A percentile compares a stretch with the other conserved stretches of the same genome.
Evolutionary conservation across 2,797 vertebrate species (phyloP).

Genomic region (Echiichthys vipera): DNA sequence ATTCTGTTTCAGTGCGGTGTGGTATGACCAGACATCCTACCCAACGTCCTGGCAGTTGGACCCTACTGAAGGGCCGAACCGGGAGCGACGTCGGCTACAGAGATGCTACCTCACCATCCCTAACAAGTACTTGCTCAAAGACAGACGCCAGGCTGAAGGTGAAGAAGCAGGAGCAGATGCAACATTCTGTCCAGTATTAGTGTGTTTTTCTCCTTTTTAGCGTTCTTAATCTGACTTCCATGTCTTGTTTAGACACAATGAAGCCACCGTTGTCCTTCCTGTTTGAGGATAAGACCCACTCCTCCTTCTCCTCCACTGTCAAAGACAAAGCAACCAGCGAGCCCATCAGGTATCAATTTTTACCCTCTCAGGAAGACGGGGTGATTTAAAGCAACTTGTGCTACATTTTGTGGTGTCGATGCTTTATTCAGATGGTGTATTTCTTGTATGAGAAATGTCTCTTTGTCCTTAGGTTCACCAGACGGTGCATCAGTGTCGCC

Average conservation of each 20-base stretch:
- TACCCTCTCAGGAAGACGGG: not conserved
- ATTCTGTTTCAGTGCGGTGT: constrained; percentile 88
- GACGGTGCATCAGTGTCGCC: constrained; percentile 95
- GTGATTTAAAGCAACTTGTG: constrained; percentile 4
- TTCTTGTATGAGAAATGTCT: constrained; percentile 33
- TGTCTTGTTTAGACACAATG: constrained; percentile 83
- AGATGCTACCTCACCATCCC: constrained; percentile 98
- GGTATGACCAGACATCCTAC: constrained; percentile 94
- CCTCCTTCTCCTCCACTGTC: constrained; percentile 97
- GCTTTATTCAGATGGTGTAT: constrained; percentile 26
- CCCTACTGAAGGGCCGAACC: constrained; percentile 96
- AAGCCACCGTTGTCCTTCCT: constrained; percentile 93
- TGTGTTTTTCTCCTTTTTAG: not conserved
- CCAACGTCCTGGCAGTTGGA: constrained; percentile 98
- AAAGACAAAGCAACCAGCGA: constrained; percentile 99
- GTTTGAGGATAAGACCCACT: constrained; percentile 98
- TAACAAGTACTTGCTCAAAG: constrained; percentile 97
- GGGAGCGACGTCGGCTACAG: constrained; percentile 94
- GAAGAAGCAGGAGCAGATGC: constrained; percentile 16
- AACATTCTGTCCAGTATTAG: not conserved
- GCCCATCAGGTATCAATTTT: constrained; percentile 89
- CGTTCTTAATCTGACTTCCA: constrained; percentile 26
- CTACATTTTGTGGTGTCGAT: not conserved
- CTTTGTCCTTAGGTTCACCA: constrained; percentile 89
- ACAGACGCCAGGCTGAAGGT: constrained; percentile 94